These are phyloP conservation scores for Pyxicephalus adspersus DNA, from an alignment of 2,113 vertebrate genomes.

Conservation along the genomic window DNA sequence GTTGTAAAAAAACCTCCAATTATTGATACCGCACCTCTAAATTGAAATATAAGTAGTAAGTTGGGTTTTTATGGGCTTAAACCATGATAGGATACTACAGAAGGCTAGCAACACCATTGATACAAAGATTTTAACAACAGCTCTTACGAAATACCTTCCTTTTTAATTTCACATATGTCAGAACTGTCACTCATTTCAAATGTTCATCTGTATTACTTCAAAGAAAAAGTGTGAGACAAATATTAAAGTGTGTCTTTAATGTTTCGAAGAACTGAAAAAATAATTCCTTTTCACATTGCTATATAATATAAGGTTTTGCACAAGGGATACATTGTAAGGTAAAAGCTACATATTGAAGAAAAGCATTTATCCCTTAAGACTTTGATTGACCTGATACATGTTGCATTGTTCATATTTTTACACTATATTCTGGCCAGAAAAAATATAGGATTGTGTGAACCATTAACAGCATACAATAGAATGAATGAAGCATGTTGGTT, in stretches of 20 bases:
- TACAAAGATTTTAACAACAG: conserved; percentile 30
- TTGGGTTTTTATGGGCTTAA: not conserved
- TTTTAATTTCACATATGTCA: conserved; percentile 38
- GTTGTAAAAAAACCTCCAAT: no score
- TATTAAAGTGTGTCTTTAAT: conserved; percentile 32
- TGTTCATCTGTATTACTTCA: conserved; percentile 17
- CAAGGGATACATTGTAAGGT: conserved; percentile 12
- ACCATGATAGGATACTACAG: not conserved
- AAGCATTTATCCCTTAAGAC: conserved; percentile 3
- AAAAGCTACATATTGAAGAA: conserved; percentile 21
- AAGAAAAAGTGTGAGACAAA: conserved; percentile 20
- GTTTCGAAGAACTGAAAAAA: conserved; percentile 23
- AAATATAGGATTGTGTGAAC: no score
- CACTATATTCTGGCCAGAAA: not conserved
- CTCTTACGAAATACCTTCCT: conserved; percentile 31
- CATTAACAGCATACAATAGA: no score
- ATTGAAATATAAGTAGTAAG: not conserved
- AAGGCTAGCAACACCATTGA: conserved; percentile 1
- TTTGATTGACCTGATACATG: conserved; percentile 25
- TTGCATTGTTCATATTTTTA: conserved; percentile 23
- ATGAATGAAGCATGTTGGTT: no score
- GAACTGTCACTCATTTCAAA: conserved; percentile 37
- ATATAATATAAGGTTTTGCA: conserved; percentile 25
- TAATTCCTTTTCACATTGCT: conserved; percentile 24
- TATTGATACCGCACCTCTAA: not conserved